Base-by-base conservation (phyloP, 2,888 invertebrate species). In the Tenthredo distinguenda region DNA sequence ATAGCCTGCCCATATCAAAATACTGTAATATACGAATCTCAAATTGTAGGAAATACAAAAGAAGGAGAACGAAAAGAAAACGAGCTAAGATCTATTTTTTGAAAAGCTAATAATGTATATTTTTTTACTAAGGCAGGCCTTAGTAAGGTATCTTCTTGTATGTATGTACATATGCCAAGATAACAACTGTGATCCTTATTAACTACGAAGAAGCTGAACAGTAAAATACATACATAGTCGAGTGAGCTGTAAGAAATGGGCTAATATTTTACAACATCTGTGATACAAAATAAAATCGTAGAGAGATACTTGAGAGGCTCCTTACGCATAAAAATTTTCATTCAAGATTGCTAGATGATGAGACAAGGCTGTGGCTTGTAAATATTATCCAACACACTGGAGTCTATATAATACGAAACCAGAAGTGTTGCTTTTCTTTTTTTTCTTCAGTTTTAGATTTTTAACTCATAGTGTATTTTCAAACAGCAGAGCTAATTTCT, bases 211-310 rank as follows among this genome's bases (percentile, higher is more conserved):
- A 71, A 77, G 86, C 26, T 82, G 86, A 65, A 85, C 58, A 86
- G 81, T 86, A 85, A 85, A 88, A 84, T 85, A 65, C 85, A 26
- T 26, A 62, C 62, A 26, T 62, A 26, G 85, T 82, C 87, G 88
- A 86, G 87, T 85, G 86, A 86, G 88, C 85, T 85, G 37, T 68
- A 15, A 71, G 62, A 86, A 89, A 91, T 91, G 91, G 90, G 92
- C 92, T 92, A 93, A 93, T 92, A 91, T 90, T 90, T 90, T 43
- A 89, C 93, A 94, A 94, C 94, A 94, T 94, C 94, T 94, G 94
- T 94, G 94, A 94, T 94, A 94, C 86, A 88, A 86, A 87, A 86
- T 85, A 85, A 84, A 85, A 85, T 74, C 85, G 86, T 81, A 58
- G 50, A 82, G 82, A 58, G 50, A 55, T 65, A 81, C 55, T 74